Base-by-base conservation (phyloP, 1,140 invertebrate species). In the Notospermus geniculatus region DNA sequence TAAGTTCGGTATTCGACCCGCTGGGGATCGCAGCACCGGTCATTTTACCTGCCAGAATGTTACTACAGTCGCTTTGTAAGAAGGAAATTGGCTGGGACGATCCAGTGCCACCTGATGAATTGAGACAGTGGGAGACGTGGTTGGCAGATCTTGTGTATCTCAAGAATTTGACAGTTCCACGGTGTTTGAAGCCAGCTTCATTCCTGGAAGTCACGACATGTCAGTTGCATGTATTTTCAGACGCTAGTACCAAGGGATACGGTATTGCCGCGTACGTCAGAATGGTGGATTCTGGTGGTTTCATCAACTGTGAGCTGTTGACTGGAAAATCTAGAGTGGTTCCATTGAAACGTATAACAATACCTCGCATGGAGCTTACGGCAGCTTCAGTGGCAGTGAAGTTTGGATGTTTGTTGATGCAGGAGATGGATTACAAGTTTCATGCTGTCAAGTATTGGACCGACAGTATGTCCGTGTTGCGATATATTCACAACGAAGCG, bases 251-350 rank as follows among this genome's bases (percentile, higher is more conserved):
- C n/a, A n/a, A n/a, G n/a, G n/a, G n/a, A n/a, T n/a, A n/a, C n/a
- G n/a, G n/a, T n/a, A n/a, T n/a, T n/a, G n/a, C n/a, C n/a, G n/a
- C n/a, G n/a, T n/a, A n/a, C n/a, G n/a, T n/a, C n/a, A n/a, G n/a
- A n/a, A n/a, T n/a, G n/a, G n/a, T n/a, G n/a, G n/a, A n/a, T n/a
- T n/a, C n/a, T n/a, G n/a, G n/a, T n/a, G n/a, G n/a, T n/a, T n/a
- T n/a, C n/a, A 54, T 1, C 5, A 63, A 71, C 25, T 65, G 57
- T 58, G 45, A 65, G 1, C 39, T 73, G 1, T 17, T 68, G 2
- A 65, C 65, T 22, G 63, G 54, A 9, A 74, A 73, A 41, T 45
- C 62, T 13, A 57, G 62, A 54, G 70, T 68, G 0, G 54, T 59
- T 1, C 70, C 68, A 22, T 2, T 60, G 28, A 66, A 62, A 39